Evolutionary conservation across 2,888 invertebrate species (phyloP).

Genomic region (Ophion ellenae): DNA sequence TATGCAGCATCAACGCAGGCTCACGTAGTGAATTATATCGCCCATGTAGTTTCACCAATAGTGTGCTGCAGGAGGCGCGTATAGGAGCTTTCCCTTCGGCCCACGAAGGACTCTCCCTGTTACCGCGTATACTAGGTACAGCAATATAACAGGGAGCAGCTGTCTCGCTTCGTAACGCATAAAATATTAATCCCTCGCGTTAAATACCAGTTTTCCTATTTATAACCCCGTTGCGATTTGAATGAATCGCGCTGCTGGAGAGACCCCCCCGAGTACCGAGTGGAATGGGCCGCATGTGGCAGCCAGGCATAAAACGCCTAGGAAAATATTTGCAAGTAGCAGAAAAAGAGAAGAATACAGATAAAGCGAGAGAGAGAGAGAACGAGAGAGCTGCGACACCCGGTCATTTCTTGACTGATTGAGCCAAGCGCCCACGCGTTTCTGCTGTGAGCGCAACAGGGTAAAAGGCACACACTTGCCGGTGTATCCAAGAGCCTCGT

Average conservation of each 20-base stretch:
- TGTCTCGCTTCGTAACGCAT: slow-evolving; percentile 61
- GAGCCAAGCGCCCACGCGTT: slow-evolving; percentile 61
- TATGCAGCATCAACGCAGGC: background rate
- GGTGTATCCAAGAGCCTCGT: slow-evolving; percentile 13
- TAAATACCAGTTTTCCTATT: slow-evolving; percentile 73
- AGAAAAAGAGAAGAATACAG: background rate
- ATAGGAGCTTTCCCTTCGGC: slow-evolving; percentile 46
- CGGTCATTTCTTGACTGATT: slow-evolving; percentile 56
- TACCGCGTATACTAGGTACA: slow-evolving; percentile 49
- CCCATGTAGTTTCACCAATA: slow-evolving; percentile 33
- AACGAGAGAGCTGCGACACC: slow-evolving; percentile 28
- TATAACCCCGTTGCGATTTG: slow-evolving; percentile 70
- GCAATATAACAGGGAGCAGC: slow-evolving; percentile 52
- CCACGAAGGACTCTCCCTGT: slow-evolving; percentile 59
- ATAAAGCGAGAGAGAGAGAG: slow-evolving; percentile 19
- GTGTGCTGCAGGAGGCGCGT: slow-evolving; percentile 40
- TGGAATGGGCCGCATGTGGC: slow-evolving; percentile 51
- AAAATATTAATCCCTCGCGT: slow-evolving; percentile 68
- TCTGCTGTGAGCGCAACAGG: slow-evolving; percentile 35
- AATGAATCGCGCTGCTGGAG: slow-evolving; percentile 64
- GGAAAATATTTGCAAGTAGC: slow-evolving; percentile 46
- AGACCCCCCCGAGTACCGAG: slow-evolving; percentile 35
- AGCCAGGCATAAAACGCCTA: slow-evolving; percentile 26
- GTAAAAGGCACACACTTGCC: slow-evolving; percentile 46
- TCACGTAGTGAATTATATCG: slow-evolving; percentile 46